These are phyloP conservation scores for Pegoplata infirma DNA, from an alignment of 2,888 invertebrate species.

Conservation along the genomic window DNA sequence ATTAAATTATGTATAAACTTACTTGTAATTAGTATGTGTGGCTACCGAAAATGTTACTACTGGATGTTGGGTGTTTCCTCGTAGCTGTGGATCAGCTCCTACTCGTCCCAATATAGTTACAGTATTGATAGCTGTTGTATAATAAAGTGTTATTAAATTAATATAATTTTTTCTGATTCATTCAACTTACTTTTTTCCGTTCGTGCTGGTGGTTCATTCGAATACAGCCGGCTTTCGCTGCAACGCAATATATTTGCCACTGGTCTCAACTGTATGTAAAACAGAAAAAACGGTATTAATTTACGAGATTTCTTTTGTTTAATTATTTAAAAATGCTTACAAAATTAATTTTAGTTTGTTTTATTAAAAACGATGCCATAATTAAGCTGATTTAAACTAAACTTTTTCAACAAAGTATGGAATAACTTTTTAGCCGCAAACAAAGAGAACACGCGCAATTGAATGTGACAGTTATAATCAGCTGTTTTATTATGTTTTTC, in stretches of 20 bases:
- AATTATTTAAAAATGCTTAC: constrained; percentile 15
- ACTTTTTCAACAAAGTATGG: too few relatives aligned
- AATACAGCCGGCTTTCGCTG: constrained; percentile 26
- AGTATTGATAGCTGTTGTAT: constrained; percentile 85
- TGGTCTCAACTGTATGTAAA: constrained; percentile 18
- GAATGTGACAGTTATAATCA: constrained; percentile 18
- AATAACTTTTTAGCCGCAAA: neutral
- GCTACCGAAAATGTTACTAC: constrained; percentile 93
- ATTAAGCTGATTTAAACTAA: neutral
- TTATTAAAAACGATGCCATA: constrained; percentile 6
- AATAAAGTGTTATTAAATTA: neutral
- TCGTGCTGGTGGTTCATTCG: constrained; percentile 50
- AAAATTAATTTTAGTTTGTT: constrained; percentile 13
- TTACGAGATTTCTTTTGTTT: neutral
- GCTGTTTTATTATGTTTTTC: constrained; percentile 5
- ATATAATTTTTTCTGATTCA: constrained; percentile 36
- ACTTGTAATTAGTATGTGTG: constrained; percentile 91
- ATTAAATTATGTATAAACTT: constrained; percentile 61
- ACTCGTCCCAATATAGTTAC: constrained; percentile 92
- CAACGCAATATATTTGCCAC: neutral
- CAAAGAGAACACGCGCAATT: constrained; percentile 30
- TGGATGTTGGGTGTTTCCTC: constrained; percentile 89
- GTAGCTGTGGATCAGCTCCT: constrained; percentile 92
- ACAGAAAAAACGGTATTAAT: neutral
- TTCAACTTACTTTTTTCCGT: constrained; percentile 58